Base-by-base conservation (phyloP, 2,797 vertebrate genomes). In the Intellagama lesueurii region DNA sequence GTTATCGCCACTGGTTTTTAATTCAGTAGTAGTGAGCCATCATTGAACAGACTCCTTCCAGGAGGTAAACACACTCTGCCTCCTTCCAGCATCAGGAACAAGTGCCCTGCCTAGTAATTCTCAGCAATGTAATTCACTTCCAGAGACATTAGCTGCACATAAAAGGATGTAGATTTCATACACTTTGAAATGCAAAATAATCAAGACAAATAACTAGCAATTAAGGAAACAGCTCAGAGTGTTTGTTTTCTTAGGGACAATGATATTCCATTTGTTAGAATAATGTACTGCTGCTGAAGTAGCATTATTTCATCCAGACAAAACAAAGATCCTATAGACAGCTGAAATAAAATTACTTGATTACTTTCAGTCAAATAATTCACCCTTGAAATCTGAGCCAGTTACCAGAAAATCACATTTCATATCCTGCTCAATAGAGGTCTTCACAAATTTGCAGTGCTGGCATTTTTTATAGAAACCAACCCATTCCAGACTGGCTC, bases 331-430 rank as follows among this genome's bases (percentile, higher is more conserved):
- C 47, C 81, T 7, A 40, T 86, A 88, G n/a, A 0, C 0, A 91
- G 26, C 78, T 90, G 64, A 90, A 82, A 88, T 26, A 28, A 91
- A 93, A 90, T 89, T 0, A 9, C 64, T 88, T 68, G 9, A 24
- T 91, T 56, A 83, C 87, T 93, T 91, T 92, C 26, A 91, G 75
- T 82, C 90, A 78, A 91, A n/a, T 72, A 92, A 84, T 78, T 81
- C 81, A 90, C 2, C 12, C 40, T 91, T 80, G 56, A 8, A 7
- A 90, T 56, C 84, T 88, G 56, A 72, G 70, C 49, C 32, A 76
- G 16, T 60, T 87, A 88, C 44, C 47, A 35, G 19, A 75, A 8
- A 82, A 91, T 88, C 78, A 89, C 86, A 77, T 79, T 28, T 86
- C 79, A 80, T 85, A 92, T 81, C 82, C 90, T 89, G 75, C 85